A percentile compares a stretch with the other conserved stretches of the same genome.
Evolutionary conservation across 2,888 invertebrate species (phyloP).

Genomic region (Conchocele bisecta): DNA sequence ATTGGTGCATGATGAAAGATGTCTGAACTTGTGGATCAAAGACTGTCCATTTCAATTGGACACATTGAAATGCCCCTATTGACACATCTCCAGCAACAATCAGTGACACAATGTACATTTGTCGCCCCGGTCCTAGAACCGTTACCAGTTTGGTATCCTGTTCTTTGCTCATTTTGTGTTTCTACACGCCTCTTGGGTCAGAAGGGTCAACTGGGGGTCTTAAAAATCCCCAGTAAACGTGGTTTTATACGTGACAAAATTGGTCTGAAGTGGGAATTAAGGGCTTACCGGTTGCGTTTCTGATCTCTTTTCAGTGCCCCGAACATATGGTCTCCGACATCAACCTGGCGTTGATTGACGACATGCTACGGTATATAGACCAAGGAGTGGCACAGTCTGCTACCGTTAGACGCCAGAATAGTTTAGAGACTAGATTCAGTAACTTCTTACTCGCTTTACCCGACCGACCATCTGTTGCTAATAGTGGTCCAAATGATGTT

Average conservation of each 20-base stretch:
- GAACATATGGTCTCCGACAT: background rate
- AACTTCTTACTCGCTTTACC: background rate
- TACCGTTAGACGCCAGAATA: background rate
- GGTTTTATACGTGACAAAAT: conserved; percentile 15
- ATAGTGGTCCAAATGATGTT: conserved; percentile 11
- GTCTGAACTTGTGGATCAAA: conserved; percentile 33
- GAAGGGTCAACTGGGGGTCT: background rate
- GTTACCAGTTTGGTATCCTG: conserved; percentile 48
- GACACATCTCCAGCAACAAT: conserved; percentile 3
- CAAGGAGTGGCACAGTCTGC: background rate
- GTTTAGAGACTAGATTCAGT: background rate
- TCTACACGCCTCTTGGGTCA: conserved; percentile 3
- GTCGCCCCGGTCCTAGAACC: conserved; percentile 16
- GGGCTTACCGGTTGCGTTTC: conserved; percentile 12
- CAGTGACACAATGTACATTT: conserved; percentile 19
- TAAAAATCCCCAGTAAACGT: background rate
- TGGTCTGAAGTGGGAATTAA: conserved; percentile 11
- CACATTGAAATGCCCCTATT: conserved; percentile 33
- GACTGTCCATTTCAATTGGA: conserved; percentile 32
- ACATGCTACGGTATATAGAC: conserved; percentile 3
- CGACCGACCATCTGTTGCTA: conserved; percentile 2
- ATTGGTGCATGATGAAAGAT: conserved; percentile 36
- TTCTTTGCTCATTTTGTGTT: background rate
- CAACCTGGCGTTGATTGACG: background rate
- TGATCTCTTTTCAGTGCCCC: background rate